Evolutionary conservation across 2,888 invertebrate species (phyloP), one percentile per base, ranked within the genome.

Genomic region (Conus canariensis): DNA sequence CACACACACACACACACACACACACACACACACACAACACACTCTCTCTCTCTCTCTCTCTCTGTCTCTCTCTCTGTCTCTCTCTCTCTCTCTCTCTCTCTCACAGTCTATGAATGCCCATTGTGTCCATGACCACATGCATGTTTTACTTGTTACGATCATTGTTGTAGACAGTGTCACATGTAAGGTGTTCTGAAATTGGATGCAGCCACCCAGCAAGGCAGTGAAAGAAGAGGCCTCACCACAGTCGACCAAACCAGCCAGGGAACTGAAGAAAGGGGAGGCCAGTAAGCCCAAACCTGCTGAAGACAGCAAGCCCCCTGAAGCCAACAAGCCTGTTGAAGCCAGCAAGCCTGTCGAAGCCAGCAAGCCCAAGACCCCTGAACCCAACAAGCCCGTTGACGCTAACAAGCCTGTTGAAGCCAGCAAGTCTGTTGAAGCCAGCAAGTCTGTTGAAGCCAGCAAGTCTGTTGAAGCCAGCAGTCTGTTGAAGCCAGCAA

Each of bases 221-320:
- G 77, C 87, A 58, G 91, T 91, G 16, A 85, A 89, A n/a, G 90
- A 91, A 70, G 85, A 90, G n/a, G 19, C 14, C 22, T 19, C 56
- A n/a, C 30, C 82, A 83, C 19, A 8, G 10, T 19, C 19, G n/a
- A 58, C 56, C 56, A 83, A 58, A 58, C 82, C 56, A 56, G 58
- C 82, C 19, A 58, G 7, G 25, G 82, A 80, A 22, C 77, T 30
- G 10, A 45, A 80, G 77, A 80, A 80, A 30, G 77, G 5, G 22
- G 82, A 83, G 22, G 58, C 82, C 19, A 58, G 22, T 6, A 83
- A 83, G 80, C 64, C 64, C 12, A 64, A 64, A 16, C 64, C 64
- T 64, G 64, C 9, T 64, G 64, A 64, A 64, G 64, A 10, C 64
- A 64, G 64, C 64, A 64, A 64, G 60, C 85, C 87, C 45, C 80